Percentiles rank a stretch among this genome's conserved stretches.
Conservation (phyloP, 2,888 invertebrate species). For the Drosophila nr. perissopoda region DNA sequence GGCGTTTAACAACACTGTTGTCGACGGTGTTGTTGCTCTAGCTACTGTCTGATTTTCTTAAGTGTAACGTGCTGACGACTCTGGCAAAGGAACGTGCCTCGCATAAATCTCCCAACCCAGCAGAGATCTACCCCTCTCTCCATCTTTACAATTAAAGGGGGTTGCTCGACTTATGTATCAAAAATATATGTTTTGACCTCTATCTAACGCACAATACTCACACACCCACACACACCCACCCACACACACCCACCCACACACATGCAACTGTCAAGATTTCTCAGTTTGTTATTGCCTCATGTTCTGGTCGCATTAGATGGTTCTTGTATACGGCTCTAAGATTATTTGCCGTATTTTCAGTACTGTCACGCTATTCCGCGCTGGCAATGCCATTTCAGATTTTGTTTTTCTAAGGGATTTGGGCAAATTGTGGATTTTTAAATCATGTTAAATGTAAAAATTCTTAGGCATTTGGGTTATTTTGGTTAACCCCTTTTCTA, state of each 20-base stretch:
- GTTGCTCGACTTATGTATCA: slow-evolving; percentile 2
- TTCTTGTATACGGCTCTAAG: slow-evolving; percentile 34
- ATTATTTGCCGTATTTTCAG: slow-evolving; percentile 27
- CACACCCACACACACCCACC: slow-evolving; percentile 8
- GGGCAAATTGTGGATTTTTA: slow-evolving; percentile 2
- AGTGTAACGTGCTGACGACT: slow-evolving; percentile 69
- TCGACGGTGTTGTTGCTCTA: slow-evolving; percentile 17
- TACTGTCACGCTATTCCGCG: slow-evolving; percentile 28
- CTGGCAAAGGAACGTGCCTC: slow-evolving; percentile 68
- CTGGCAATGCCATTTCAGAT: not conserved
- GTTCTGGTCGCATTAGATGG: slow-evolving; percentile 48
- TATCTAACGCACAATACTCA: slow-evolving; percentile 32
- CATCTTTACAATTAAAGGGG: not conserved
- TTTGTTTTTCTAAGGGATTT: not conserved
- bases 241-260: not conserved
- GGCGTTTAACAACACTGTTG: slow-evolving; percentile 63
- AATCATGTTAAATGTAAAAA: not conserved
- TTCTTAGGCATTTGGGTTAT: not conserved
- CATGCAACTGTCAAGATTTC: slow-evolving; percentile 46
- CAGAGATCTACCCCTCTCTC: too few relatives aligned
- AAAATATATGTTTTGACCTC: slow-evolving; percentile 31
- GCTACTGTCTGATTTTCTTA: slow-evolving; percentile 44
- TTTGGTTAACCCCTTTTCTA: not conserved
- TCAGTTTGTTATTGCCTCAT: slow-evolving; percentile 57
- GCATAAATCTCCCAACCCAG: slow-evolving; percentile 60